Base-by-base conservation (phyloP, 2,113 vertebrate species). In the Gadus chalcogrammus region DNA sequence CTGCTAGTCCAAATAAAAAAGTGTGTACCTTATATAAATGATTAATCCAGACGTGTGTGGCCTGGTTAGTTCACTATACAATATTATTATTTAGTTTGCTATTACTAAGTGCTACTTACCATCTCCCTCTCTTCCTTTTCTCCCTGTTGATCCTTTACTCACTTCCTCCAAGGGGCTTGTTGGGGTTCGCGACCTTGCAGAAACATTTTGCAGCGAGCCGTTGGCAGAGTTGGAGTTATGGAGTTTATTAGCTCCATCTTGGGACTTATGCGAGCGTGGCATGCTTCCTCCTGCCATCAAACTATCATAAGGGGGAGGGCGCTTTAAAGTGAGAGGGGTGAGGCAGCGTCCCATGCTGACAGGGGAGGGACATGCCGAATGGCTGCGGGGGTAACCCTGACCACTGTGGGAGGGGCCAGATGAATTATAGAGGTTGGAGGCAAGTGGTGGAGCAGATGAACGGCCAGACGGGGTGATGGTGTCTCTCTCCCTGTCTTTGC, bases 101-200 rank as follows among this genome's bases (percentile, higher is more conserved):
- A n/a, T 16, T n/a, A 58, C 55, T 60, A 38, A 12, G 20, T 17
- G 13, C 35, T 28, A 92, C 93, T 94, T 90, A 99, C 97, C 95
- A 79, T 96, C 95, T 24, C 89, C 84, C 2, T 97, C 95, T 72
- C 94, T 93, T 68, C 89, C 93, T 79, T 93, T 94, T 78, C 94
- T 93, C 68, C 95, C 92, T 61, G 93, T 94, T 60, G 95, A 94
- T 3, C 93, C 93, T 79, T 95, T 97, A 85, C 93, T 95, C 64
- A 95, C 88, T 17, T 98, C 96, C 1, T 99, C 95, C 88, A 95
- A 61, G 6, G 97, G 96, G 77, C 97, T 98, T 7, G 97, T 98
- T 64, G 96, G 96, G 0, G 97, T 97, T 63, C 94, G 91, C 70
- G 95, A 94, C 35, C 95, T 93, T 22, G 81, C 74, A 6, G 95